phyloP scores from a whole-genome alignment of 2,888 invertebrate genomes.

The Caenorhabditis sulstoni region DNA sequence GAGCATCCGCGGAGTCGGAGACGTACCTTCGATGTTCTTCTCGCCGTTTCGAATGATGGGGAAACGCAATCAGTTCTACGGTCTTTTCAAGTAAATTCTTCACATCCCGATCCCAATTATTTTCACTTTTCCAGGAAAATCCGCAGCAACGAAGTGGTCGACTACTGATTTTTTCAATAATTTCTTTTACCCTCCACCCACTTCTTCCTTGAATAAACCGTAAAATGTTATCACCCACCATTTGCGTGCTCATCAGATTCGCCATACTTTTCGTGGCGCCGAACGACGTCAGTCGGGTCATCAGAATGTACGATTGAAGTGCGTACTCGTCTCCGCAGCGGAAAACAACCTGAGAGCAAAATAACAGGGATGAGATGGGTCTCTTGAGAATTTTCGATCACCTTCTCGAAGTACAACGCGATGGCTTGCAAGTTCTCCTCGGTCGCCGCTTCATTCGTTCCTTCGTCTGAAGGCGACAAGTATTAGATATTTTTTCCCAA shows the following conservation, averaged over 20 bases:
- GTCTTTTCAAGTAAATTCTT: slow-evolving; percentile 62
- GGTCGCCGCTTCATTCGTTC: slow-evolving; percentile 40
- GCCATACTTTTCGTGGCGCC: slow-evolving; percentile 66
- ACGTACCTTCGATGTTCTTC: slow-evolving; percentile 64
- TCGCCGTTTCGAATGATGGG: slow-evolving; percentile 69
- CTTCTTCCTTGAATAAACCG: background rate
- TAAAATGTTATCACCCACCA: slow-evolving; percentile 63
- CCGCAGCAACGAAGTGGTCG: slow-evolving; percentile 51
- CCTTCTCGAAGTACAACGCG: slow-evolving; percentile 48
- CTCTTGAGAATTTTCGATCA: slow-evolving; percentile 21
- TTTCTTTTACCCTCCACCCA: background rate
- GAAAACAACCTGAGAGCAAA: slow-evolving; percentile 39
- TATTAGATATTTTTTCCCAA: background rate
- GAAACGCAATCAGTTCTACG: slow-evolving; percentile 67
- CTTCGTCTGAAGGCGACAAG: slow-evolving; percentile 48
- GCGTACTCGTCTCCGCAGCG: slow-evolving; percentile 46
- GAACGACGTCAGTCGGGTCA: slow-evolving; percentile 57
- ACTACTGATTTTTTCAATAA: slow-evolving; percentile 29
- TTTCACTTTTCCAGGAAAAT: slow-evolving; percentile 50
- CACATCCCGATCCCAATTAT: background rate
- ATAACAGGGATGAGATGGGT: too few relatives aligned
- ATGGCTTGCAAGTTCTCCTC: slow-evolving; percentile 40
- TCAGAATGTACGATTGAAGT: slow-evolving; percentile 50
- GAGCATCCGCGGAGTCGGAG: slow-evolving; percentile 51
- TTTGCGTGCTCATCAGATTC: slow-evolving; percentile 68